Percentiles rank a stretch among this genome's conserved stretches.
These are phyloP conservation scores for Diaprepes abbreviatus DNA, from an alignment of 2,888 invertebrate species.

Conservation along the genomic window DNA sequence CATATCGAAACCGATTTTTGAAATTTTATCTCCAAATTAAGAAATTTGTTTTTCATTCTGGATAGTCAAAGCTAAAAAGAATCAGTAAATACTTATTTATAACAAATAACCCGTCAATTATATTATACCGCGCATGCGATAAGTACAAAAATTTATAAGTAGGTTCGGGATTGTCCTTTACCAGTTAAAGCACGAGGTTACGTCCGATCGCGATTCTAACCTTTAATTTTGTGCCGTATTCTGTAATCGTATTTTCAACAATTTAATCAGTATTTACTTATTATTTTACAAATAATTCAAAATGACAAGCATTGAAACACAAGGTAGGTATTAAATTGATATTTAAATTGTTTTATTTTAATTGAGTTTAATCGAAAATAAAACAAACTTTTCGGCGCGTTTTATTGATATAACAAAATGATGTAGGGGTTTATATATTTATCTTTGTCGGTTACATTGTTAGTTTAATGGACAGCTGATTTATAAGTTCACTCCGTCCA, in stretches of 20 bases:
- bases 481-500: no score
- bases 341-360: not conserved
- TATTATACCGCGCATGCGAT: conserved; percentile 16
- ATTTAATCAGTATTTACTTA: not conserved
- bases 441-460: not conserved
- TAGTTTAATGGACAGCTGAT: no score
- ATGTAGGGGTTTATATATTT: no score
- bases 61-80: not conserved
- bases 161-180: not conserved
- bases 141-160: conserved; percentile 17
- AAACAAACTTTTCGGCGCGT: no score
- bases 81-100: not conserved
- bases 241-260: not conserved
- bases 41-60: conserved; percentile 12
- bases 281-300: not conserved
- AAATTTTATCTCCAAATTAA: not conserved
- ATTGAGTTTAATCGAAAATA: not conserved
- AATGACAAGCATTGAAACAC: conserved; percentile 9
- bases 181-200: conserved; percentile 19
- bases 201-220: not conserved
- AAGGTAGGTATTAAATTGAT: conserved; percentile 1
- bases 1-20: conserved; percentile 6
- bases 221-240: not conserved
- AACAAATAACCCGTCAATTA: not conserved
- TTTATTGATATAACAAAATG: no score